These are phyloP conservation scores for Clostera curtula DNA, from an alignment of 2,888 invertebrate genomes.

Conservation along the genomic window DNA sequence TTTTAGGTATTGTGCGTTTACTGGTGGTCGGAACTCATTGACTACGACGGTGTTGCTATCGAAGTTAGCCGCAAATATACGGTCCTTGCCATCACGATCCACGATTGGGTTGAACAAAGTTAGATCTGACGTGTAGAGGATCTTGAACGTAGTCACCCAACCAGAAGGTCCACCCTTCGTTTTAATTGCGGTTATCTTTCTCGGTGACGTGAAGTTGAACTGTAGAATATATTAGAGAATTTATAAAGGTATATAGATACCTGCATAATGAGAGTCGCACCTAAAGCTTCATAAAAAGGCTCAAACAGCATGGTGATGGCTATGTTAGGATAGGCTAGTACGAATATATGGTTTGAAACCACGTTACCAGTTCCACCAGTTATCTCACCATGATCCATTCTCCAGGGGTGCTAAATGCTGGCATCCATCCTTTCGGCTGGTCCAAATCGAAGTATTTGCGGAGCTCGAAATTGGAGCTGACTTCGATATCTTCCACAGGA, in stretches of 20 bases:
- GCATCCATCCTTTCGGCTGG: conserved; percentile 77
- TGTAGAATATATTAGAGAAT: conserved; percentile 37
- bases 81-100: conserved; percentile 66
- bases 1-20: conserved; percentile 82
- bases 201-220: conserved; percentile 85
- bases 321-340: too few species aligned
- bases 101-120: conserved; percentile 81
- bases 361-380: neutral
- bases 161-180: conserved; percentile 82
- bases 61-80: conserved; percentile 82
- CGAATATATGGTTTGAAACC: too few species aligned
- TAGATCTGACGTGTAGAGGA: conserved; percentile 83
- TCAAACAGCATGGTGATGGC: too few species aligned
- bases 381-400: conserved; percentile 80
- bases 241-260: neutral
- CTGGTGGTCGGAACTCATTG: conserved; percentile 81
- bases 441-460: conserved; percentile 60
- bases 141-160: conserved; percentile 84
- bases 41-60: conserved; percentile 76
- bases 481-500: conserved; percentile 78
- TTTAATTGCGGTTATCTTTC: conserved; percentile 85
- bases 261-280: neutral
- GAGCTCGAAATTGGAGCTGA: conserved; percentile 74
- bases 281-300: too few species aligned
- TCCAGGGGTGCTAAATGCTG: conserved; percentile 78